These are phyloP conservation scores for Morus bassanus DNA, from an alignment of 2,797 vertebrate species.

Conservation along the genomic window DNA sequence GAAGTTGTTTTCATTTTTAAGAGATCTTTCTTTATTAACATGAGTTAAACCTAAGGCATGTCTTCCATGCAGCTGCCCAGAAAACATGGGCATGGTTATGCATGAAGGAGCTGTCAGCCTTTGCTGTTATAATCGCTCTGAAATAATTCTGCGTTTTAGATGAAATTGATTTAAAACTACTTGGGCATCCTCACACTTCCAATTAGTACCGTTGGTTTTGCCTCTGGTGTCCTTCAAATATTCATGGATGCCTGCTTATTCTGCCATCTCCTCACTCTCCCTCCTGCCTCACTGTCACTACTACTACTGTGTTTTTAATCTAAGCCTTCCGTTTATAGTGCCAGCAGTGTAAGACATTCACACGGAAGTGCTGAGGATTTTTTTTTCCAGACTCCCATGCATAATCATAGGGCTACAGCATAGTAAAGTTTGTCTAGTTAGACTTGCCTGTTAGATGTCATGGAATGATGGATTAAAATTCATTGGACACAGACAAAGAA, in stretches of 20 bases:
- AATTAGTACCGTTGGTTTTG: not conserved
- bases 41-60: not conserved
- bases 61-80: not conserved
- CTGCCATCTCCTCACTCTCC: not conserved
- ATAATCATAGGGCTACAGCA: constrained; percentile 12
- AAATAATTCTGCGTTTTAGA: not conserved
- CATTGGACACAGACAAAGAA: not conserved
- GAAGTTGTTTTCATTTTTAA: not conserved
- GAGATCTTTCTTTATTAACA: not conserved
- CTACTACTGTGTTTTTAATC: constrained; percentile 3
- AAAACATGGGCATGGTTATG: not conserved
- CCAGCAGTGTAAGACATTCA: not conserved
- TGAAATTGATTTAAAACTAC: not conserved
- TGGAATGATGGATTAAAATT: constrained; percentile 16
- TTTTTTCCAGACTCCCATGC: not conserved
- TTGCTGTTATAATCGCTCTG: not conserved
- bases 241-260: not conserved
- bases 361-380: not conserved
- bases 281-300: not conserved
- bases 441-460: constrained; percentile 10
- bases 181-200: not conserved
- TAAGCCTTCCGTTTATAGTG: not conserved
- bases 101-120: not conserved
- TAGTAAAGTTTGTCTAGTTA: not conserved
- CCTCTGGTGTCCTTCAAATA: constrained; percentile 25